Base-by-base conservation (phyloP, 2,113 vertebrate species). In the Caretta caretta region DNA sequence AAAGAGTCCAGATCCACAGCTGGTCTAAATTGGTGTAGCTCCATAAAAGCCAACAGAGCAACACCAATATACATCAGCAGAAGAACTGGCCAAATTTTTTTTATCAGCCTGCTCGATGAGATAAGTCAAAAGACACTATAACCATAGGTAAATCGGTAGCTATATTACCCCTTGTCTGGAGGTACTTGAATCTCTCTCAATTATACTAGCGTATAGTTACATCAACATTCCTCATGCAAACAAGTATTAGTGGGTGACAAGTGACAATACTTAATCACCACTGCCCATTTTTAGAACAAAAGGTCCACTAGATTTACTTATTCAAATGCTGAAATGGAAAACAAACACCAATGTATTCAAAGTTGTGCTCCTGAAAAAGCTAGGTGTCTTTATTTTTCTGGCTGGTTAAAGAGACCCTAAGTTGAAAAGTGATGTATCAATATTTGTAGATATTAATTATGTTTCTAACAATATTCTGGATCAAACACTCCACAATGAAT, bases 401-500 rank as follows among this genome's bases (percentile, higher is more conserved):
- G 53, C 57, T 96, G 35, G 42, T 89, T 97, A 93, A 93, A 93
- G 54, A 83, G 51, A 82, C 51, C 57, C 78, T 83, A 93, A 92
- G 78, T 54, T 96, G 48, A 93, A 82, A 51, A 97, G 46, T 81
- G 83, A 89, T 96, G 87, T 98, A 96, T 97, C 93, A 97, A 96
- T 96, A 84, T 92, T 97, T 97, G 84, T 87, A 84, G 83, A 42
- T 95, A 96, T 97, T 98, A 98, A 97, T 98, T 98, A 97, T 29
- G 46, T 97, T 98, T 97, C 97, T 97, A 97, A 96, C 97, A 97
- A 94, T 97, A 94, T 97, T 96, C 90, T 89, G 57, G 95, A 98
- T 98, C 96, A 98, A 98, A 98, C 94, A 93, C 80, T 93, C 92
- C 94, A 94, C 83, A 94, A 87, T 88, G 93, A 98, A 97, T 97